Percentiles rank a stretch among this genome's conserved stretches.
phyloP scores from a whole-genome alignment of 2,113 vertebrate genomes.

The Pelvicachromis taeniatus region DNA sequence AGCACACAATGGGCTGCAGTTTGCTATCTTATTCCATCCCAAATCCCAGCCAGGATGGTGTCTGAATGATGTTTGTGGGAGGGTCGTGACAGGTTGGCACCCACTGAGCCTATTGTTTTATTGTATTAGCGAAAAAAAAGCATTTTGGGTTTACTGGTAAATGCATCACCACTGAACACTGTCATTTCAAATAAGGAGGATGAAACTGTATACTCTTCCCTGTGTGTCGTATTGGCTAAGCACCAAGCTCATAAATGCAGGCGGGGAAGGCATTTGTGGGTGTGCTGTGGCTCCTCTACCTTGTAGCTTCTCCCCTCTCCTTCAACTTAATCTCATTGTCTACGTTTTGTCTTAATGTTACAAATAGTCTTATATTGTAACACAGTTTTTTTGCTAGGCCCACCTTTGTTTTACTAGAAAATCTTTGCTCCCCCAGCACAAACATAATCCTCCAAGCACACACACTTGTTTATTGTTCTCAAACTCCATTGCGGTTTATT shows the following conservation, averaged over 20 bases:
- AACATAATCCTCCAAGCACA: no score
- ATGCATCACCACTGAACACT: constrained; percentile 24
- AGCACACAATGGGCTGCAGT: neutral
- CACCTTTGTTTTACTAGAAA: no score
- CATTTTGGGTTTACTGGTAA: constrained; percentile 24
- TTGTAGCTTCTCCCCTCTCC: neutral
- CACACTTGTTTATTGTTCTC: no score
- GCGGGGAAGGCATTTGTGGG: neutral
- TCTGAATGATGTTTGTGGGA: neutral
- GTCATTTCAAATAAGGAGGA: constrained; percentile 12
- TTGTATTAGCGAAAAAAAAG: neutral
- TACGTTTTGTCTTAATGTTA: neutral
- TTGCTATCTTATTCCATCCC: neutral
- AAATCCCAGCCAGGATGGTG: neutral
- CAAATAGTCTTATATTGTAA: neutral
- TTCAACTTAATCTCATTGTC: neutral
- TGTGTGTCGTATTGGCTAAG: constrained; percentile 14
- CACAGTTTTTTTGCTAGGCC: no score
- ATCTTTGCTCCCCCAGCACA: no score
- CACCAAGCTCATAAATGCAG: neutral
- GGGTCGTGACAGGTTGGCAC: constrained; percentile 19
- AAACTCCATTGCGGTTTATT: no score
- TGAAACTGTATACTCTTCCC: constrained; percentile 18
- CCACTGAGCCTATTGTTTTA: constrained; percentile 11
- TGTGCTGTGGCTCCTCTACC: neutral